Evolutionary conservation across 2,113 vertebrate species (phyloP), one percentile per base, ranked within the genome.

Genomic region (Cyphomyrus plagiostoma): DNA sequence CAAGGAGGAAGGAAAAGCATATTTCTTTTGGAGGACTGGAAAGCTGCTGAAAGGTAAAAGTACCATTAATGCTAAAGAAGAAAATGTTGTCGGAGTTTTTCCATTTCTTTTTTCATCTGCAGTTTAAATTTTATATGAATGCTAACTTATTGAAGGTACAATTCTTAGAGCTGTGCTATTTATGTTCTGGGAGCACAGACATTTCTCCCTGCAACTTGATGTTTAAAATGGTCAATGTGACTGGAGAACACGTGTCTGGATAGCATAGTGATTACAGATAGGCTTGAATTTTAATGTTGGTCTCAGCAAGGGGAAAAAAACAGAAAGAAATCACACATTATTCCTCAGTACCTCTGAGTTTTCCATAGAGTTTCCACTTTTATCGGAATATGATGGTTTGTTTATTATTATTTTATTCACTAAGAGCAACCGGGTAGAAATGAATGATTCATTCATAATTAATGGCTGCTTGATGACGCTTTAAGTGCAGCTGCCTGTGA

Each of bases 51-150:
- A 87, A 89, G 86, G 89, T 86, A 91, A 88, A 91, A 91, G 89
- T 89, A 90, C 89, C 89, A 88, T 90, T 91, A 90, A 90, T 91
- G 84, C 91, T 49, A 70, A 86, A 90, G 90, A 87, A 49, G 83
- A 58, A 77, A 88, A 66, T 70, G 83, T 86, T 52, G 26, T 50
- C 11, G 35, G 66, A 83, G 49, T 87, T 83, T 89, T 90, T 82
- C 49, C 58, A 39, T 90, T 89, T 88, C 88, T 50, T 88, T 90
- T 91, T 89, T 89, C 91, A 89, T 83, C 90, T 86, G 50, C 49
- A 42, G 86, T 90, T 91, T 91, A 88, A 93, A 93, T 93, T 91
- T 93, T 91, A 89, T 88, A 93, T 92, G 91, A 93, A 90, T 85
- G 88, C 86, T 91, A 90, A 93, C 90, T 83, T 90, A 92, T 88